Conservation (phyloP, 1,140 invertebrate genomes). For the Leptinotarsa undecemlineata region DNA sequence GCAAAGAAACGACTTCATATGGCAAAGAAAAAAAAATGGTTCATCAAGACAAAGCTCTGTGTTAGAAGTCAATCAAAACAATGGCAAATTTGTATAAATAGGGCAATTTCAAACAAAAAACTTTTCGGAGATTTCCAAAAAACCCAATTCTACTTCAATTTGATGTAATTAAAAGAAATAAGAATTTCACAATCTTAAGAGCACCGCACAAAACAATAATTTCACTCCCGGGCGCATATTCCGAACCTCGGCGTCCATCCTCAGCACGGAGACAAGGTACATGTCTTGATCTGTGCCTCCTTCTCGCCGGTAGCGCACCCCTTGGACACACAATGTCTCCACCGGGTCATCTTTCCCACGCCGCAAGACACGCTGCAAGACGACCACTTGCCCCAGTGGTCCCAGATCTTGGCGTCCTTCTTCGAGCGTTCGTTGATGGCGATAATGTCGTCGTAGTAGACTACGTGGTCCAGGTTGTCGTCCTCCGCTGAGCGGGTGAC, state of each 20-base stretch:
- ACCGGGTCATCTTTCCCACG: constrained; percentile 56
- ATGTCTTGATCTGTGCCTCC: constrained; percentile 59
- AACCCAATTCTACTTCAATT: too few relatives aligned
- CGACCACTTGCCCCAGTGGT: constrained; percentile 55
- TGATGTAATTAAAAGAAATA: too few relatives aligned
- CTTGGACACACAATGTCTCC: constrained; percentile 57
- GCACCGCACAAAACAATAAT: too few relatives aligned
- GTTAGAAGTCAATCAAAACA: too few relatives aligned
- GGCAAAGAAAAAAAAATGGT: too few relatives aligned
- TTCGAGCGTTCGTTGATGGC: neutral
- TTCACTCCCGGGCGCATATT: too few relatives aligned
- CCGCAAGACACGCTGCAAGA: constrained; percentile 58
- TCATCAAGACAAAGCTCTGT: too few relatives aligned
- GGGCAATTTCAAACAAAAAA: too few relatives aligned
- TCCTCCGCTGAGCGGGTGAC: neutral
- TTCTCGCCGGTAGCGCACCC: constrained; percentile 57
- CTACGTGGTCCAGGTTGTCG: constrained; percentile 11
- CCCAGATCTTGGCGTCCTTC: constrained; percentile 26
- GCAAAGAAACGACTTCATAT: too few relatives aligned
- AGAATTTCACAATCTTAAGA: too few relatives aligned
- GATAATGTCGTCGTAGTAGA: constrained; percentile 17
- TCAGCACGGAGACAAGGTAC: constrained; percentile 55
- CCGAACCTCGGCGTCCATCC: neutral
- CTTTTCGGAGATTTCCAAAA: too few relatives aligned
- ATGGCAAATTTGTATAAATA: too few relatives aligned